These are phyloP conservation scores for Homalodisca vitripennis DNA, from an alignment of 1,140 invertebrate genomes.

Conservation along the genomic window DNA sequence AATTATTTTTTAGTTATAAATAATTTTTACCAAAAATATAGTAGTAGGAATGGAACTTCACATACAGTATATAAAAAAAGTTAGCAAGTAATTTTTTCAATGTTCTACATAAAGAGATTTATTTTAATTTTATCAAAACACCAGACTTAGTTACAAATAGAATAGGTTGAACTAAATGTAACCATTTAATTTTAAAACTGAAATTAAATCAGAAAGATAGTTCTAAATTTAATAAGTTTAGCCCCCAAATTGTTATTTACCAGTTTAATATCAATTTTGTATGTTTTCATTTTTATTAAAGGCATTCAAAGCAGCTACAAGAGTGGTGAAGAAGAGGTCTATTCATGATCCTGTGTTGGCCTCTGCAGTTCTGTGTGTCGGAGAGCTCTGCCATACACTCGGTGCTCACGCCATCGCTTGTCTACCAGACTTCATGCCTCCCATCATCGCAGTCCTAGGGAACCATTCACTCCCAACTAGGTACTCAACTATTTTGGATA, in stretches of 20 bases:
- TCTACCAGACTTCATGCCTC: constrained; percentile 75
- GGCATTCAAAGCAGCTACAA: constrained; percentile 8
- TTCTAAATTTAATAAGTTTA: background rate
- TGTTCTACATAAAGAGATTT: too few species aligned
- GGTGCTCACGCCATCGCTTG: constrained; percentile 69
- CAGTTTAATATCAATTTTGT: background rate
- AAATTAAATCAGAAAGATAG: too few species aligned
- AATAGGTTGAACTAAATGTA: too few species aligned
- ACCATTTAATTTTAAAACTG: too few species aligned
- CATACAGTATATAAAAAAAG: too few species aligned
- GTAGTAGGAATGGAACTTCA: too few species aligned
- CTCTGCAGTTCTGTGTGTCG: constrained; percentile 74
- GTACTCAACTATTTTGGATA: background rate
- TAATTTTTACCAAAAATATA: too few species aligned
- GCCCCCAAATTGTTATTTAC: background rate
- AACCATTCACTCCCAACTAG: background rate
- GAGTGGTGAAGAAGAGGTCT: constrained; percentile 23
- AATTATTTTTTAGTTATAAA: too few species aligned
- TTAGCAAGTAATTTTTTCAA: too few species aligned
- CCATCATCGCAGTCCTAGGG: constrained; percentile 53
- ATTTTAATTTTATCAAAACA: too few species aligned
- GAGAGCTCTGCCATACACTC: constrained; percentile 72
- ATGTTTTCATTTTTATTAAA: background rate
- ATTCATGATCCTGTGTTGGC: constrained; percentile 60
- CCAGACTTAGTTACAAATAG: too few species aligned